Conservation (phyloP, 2,888 invertebrate species). For the Nasonovia ribisnigri region DNA sequence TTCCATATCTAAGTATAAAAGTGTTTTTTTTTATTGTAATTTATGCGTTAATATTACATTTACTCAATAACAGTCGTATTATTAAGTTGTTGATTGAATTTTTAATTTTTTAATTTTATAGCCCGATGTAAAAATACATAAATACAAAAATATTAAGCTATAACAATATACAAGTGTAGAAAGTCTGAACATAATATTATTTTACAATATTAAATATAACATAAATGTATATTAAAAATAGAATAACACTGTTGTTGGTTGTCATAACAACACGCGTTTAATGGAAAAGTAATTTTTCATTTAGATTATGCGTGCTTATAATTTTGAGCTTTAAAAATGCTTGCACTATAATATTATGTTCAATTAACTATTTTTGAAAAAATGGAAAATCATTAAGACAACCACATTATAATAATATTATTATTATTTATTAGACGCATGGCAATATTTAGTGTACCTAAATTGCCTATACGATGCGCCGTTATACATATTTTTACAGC, state of each 20-base stretch:
- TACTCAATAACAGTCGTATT: not conserved
- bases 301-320: not conserved
- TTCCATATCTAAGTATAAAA: not conserved
- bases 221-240: not conserved
- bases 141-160: not conserved
- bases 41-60: not conserved
- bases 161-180: not conserved
- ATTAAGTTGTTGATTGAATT: not conserved
- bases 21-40: not conserved
- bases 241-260: not conserved
- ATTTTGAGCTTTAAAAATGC: not conserved
- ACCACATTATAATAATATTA: not conserved
- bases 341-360: not conserved
- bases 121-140: not conserved
- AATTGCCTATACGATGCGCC: not conserved
- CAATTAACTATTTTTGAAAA: not conserved
- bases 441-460: not conserved
- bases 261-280: not conserved
- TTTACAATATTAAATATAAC: not conserved
- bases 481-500: not conserved
- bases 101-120: not conserved
- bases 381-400: not conserved
- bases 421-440: not conserved
- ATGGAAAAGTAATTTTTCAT: not conserved
- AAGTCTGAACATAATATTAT: not conserved